These are phyloP conservation scores for Eledone cirrhosa DNA, from an alignment of 2,888 invertebrate genomes.

Conservation along the genomic window DNA sequence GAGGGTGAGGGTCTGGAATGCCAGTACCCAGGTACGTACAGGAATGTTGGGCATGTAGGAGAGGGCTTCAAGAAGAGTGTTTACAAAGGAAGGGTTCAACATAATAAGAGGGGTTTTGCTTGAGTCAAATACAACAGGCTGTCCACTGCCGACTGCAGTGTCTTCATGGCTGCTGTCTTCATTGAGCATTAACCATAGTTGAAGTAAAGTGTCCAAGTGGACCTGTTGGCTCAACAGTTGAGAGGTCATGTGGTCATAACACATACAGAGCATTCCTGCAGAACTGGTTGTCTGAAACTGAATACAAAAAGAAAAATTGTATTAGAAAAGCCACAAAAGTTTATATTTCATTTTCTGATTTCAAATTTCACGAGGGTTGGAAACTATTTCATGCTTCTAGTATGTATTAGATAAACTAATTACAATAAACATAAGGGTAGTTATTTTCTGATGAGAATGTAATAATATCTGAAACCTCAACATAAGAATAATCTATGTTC, in stretches of 20 bases:
- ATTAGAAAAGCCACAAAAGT: no score
- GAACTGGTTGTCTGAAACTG: slow-evolving; percentile 42
- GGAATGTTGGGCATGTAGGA: slow-evolving; percentile 77
- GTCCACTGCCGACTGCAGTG: slow-evolving; percentile 34
- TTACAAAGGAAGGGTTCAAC: slow-evolving; percentile 73
- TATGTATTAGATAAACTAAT: no score
- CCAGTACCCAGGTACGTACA: slow-evolving; percentile 81
- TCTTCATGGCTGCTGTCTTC: slow-evolving; percentile 68
- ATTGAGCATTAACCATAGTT: slow-evolving; percentile 87
- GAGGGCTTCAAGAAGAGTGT: slow-evolving; percentile 75
- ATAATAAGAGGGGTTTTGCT: slow-evolving; percentile 72
- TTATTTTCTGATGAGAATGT: no score
- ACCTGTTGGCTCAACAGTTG: slow-evolving; percentile 74
- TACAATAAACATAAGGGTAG: no score
- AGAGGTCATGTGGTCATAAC: slow-evolving; percentile 78
- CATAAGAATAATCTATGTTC: no score
- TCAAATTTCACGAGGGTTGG: no score
- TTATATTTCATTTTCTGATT: no score
- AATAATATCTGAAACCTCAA: no score
- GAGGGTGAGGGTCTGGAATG: slow-evolving; percentile 79
- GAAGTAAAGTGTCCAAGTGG: slow-evolving; percentile 83
- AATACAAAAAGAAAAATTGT: slow-evolving; percentile 13
- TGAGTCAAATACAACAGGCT: slow-evolving; percentile 52
- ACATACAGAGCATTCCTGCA: slow-evolving; percentile 74
- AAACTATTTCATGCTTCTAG: no score